phyloP scores from a whole-genome alignment of 2,888 invertebrate genomes.

The Autographa gamma region DNA sequence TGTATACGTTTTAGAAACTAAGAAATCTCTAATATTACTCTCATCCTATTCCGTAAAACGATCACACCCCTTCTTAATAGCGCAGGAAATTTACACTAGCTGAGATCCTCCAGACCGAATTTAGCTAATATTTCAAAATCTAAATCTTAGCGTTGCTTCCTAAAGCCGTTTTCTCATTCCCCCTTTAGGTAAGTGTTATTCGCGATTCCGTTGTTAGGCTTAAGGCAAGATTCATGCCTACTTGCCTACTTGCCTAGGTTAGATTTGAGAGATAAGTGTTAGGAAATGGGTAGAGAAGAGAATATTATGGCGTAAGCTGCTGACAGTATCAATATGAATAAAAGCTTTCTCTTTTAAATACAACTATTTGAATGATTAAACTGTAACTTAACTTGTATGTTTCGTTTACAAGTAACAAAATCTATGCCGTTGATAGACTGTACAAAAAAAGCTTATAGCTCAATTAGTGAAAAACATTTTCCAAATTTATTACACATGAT shows the following conservation, averaged over 20 bases:
- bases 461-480: too few species aligned
- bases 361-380: too few species aligned
- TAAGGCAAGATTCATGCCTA: slow-evolving; percentile 34
- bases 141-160: slow-evolving; percentile 50
- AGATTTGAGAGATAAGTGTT: slow-evolving; percentile 35
- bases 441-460: too few species aligned
- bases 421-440: too few species aligned
- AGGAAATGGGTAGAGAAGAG: neutral
- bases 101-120: slow-evolving; percentile 46
- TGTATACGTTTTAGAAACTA: neutral
- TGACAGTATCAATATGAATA: too few species aligned
- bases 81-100: slow-evolving; percentile 50
- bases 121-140: slow-evolving; percentile 60
- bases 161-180: slow-evolving; percentile 53
- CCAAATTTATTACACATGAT: too few species aligned
- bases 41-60: slow-evolving; percentile 4
- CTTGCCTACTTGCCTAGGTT: slow-evolving; percentile 34
- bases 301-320: too few species aligned
- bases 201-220: slow-evolving; percentile 49
- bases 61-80: slow-evolving; percentile 20
- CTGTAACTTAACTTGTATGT: too few species aligned
- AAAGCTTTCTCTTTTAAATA: too few species aligned
- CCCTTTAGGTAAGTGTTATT: slow-evolving; percentile 58
- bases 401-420: too few species aligned
- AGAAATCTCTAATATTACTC: neutral